These are phyloP conservation scores for Spicauda simplicius DNA, from an alignment of 2,888 invertebrate genomes.

Conservation along the genomic window DNA sequence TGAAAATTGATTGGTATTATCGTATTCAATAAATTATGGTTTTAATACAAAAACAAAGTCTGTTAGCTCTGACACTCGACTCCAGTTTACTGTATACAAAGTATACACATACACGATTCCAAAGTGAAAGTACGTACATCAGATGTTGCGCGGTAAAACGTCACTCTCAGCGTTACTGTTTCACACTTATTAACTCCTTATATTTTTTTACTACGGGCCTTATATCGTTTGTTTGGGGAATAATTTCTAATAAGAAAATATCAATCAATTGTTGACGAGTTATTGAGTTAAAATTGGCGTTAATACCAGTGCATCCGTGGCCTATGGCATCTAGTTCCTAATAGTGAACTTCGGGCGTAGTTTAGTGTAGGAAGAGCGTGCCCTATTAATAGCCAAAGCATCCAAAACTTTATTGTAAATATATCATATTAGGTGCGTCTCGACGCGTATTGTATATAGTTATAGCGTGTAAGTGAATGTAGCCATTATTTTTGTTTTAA, in stretches of 20 bases:
- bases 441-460: slow-evolving; percentile 46
- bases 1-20: neutral
- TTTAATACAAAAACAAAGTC: too few relatives aligned
- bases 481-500: slow-evolving; percentile 44
- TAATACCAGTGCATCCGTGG: slow-evolving; percentile 50
- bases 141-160: too few relatives aligned
- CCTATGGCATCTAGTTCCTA: slow-evolving; percentile 59
- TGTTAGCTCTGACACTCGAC: too few relatives aligned
- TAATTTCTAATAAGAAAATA: too few relatives aligned
- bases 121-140: too few relatives aligned
- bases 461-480: slow-evolving; percentile 45
- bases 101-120: too few relatives aligned
- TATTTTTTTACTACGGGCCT: too few relatives aligned
- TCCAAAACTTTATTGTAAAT: slow-evolving; percentile 81
- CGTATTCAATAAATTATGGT: too few relatives aligned
- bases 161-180: too few relatives aligned
- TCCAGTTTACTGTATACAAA: too few relatives aligned
- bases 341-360: slow-evolving; percentile 54
- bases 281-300: neutral
- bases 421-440: slow-evolving; percentile 49
- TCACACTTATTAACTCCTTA: too few relatives aligned
- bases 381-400: slow-evolving; percentile 82
- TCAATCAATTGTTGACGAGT: neutral
- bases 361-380: slow-evolving; percentile 52
- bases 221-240: too few relatives aligned